Percentiles rank a stretch among this genome's conserved stretches.
Evolutionary conservation across 2,888 invertebrate genomes (phyloP).

Genomic region (Myopa testacea): DNA sequence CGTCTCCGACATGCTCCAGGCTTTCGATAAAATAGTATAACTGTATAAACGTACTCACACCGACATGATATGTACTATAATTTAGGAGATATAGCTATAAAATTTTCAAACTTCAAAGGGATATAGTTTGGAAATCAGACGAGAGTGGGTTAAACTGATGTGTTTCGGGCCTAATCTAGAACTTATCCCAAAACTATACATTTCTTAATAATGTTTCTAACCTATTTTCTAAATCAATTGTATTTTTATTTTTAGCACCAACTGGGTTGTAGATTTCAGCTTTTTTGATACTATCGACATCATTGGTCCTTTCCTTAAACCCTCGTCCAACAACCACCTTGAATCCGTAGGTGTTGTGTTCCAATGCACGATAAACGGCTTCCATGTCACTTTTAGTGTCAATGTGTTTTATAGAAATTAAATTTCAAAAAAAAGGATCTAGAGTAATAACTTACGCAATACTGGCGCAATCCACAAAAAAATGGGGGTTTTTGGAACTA

Average conservation of each 20-base stretch:
- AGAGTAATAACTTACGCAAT: conserved; percentile 47
- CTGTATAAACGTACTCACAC: no score
- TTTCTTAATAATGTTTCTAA: conserved; percentile 10
- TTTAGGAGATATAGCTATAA: no score
- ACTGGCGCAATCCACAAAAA: conserved; percentile 48
- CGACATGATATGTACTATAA: no score
- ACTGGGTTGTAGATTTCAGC: conserved; percentile 9
- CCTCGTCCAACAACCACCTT: conserved; percentile 45
- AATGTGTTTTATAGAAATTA: neutral
- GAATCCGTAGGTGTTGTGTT: conserved; percentile 51
- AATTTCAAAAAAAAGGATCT: neutral
- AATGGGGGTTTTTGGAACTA: conserved; percentile 45
- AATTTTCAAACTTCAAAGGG: no score
- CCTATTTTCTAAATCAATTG: conserved; percentile 49
- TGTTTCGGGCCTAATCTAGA: no score
- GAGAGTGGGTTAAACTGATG: no score
- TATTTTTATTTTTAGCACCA: conserved; percentile 31
- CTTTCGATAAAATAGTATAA: no score
- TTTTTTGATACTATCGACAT: neutral
- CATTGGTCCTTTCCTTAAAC: conserved; percentile 11
- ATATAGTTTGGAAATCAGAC: no score
- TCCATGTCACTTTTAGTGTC: conserved; percentile 52
- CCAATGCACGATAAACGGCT: conserved; percentile 49
- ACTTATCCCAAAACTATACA: no score
- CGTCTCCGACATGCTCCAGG: no score